These are phyloP conservation scores for Poecilia wingei DNA, from an alignment of 2,797 vertebrate genomes.

Conservation along the genomic window DNA sequence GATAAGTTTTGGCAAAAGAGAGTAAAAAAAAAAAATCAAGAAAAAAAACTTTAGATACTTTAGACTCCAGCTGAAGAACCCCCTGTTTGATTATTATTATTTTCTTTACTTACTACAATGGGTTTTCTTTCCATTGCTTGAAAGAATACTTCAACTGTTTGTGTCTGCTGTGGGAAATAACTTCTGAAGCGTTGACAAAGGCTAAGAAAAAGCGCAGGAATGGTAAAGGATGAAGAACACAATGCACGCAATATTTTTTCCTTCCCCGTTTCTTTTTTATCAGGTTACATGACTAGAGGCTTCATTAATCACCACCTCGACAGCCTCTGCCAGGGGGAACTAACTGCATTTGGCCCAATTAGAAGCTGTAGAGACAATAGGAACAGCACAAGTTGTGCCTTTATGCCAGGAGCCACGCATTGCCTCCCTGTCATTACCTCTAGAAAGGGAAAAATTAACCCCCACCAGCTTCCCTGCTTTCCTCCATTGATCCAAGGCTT, in stretches of 20 bases:
- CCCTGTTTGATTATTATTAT: slow-evolving; percentile 10
- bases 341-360: slow-evolving; percentile 86
- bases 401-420: slow-evolving; percentile 72
- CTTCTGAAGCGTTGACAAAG: slow-evolving; percentile 60
- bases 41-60: slow-evolving; percentile 39
- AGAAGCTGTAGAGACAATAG: slow-evolving; percentile 82
- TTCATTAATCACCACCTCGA: slow-evolving; percentile 84
- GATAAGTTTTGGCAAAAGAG: slow-evolving; percentile 57
- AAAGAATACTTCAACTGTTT: slow-evolving; percentile 73
- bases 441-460: slow-evolving; percentile 86
- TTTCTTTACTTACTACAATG: slow-evolving; percentile 42
- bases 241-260: slow-evolving; percentile 71
- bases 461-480: slow-evolving; percentile 80
- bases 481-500: slow-evolving; percentile 85
- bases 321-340: slow-evolving; percentile 81
- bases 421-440: slow-evolving; percentile 83
- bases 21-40: not conserved
- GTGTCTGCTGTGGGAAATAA: slow-evolving; percentile 67
- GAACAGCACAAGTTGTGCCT: slow-evolving; percentile 82
- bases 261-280: slow-evolving; percentile 73
- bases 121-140: slow-evolving; percentile 27
- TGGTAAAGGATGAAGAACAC: slow-evolving; percentile 63
- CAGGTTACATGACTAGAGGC: slow-evolving; percentile 81
- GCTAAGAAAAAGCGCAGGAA: slow-evolving; percentile 68
- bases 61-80: slow-evolving; percentile 40